Base-by-base conservation (phyloP, 2,888 invertebrate genomes). In the Petrolisthes cinctipes region DNA sequence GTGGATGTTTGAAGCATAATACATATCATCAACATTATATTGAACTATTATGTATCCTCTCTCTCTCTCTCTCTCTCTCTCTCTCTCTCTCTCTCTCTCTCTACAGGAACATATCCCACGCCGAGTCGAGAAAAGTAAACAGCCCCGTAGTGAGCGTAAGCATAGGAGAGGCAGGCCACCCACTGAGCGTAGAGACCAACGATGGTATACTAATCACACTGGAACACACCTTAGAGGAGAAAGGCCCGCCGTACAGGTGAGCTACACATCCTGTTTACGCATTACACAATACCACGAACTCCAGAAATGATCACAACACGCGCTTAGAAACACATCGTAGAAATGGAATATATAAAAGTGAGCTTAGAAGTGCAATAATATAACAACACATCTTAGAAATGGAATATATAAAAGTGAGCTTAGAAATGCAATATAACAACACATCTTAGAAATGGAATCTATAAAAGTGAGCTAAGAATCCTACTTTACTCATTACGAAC, bases 131-230 rank as follows among this genome's bases (percentile, higher is more conserved):
- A 66, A 73, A 83, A 6, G 57, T 87, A 51, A 87, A 87, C 83
- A 83, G 86, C 23, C 53, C 51, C 51, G 68, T 83, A 14, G 61
- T 87, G 37, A 87, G 86, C 86, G 51, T 87, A 79, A 80, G 37
- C n/a, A n/a, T 83, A 5, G 73, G 73, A 1, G 9, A 53, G 51
- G 14, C 7, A 3, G 51, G 76, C 7, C 23, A 51, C 37, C 11
- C 51, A 51, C 37, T 76, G 4, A 14, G 51, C 53, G 20, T 14
- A 61, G 61, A 9, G 20, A 20, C 1, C 9, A 20, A 73, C 23
- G 76, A 53, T 2, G 14, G 53, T 51, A 5, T 53, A 11, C 9
- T 37, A 5, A 53, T 76, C 7, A 23, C 37, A 6, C n/a, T 53
- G 1, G 4, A 14, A 51, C 53, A 76, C n/a, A 53, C 53, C 9